Evolutionary conservation across 2,888 invertebrate genomes (phyloP).

Genomic region (Leptarthrus brevirostris): DNA sequence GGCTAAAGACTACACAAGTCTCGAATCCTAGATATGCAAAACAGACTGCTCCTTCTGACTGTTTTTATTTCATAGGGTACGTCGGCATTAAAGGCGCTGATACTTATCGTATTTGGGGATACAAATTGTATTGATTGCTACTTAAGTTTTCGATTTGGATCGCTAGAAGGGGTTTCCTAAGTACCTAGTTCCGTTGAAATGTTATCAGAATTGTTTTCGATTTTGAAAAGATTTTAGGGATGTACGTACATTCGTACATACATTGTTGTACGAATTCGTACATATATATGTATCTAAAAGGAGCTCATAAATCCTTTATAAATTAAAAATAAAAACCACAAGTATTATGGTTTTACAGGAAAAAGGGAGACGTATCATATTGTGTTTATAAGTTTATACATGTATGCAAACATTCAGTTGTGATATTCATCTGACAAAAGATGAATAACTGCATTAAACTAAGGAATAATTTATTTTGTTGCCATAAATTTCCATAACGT

Average conservation of each 20-base stretch:
- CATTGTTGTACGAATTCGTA: no score
- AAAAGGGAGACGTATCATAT: no score
- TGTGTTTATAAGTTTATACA: no score
- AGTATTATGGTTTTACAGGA: no score
- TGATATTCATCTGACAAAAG: background rate
- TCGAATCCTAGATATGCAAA: background rate
- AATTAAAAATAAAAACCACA: no score
- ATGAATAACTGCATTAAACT: slow-evolving; percentile 6
- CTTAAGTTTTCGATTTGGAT: background rate
- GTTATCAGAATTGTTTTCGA: no score
- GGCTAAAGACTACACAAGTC: background rate
- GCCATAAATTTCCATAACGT: slow-evolving; percentile 13
- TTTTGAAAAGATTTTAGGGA: no score
- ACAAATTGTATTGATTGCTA: background rate
- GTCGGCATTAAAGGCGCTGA: background rate
- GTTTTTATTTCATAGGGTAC: background rate
- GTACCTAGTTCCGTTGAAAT: background rate
- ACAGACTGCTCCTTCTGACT: background rate
- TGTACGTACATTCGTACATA: no score
- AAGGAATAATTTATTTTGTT: slow-evolving; percentile 6
- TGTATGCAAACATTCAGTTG: no score
- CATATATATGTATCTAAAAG: no score
- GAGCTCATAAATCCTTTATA: no score
- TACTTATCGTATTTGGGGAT: slow-evolving; percentile 2
- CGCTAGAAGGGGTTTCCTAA: background rate